phyloP scores from a whole-genome alignment of 2,113 vertebrate species.

The Percina caprodes region DNA sequence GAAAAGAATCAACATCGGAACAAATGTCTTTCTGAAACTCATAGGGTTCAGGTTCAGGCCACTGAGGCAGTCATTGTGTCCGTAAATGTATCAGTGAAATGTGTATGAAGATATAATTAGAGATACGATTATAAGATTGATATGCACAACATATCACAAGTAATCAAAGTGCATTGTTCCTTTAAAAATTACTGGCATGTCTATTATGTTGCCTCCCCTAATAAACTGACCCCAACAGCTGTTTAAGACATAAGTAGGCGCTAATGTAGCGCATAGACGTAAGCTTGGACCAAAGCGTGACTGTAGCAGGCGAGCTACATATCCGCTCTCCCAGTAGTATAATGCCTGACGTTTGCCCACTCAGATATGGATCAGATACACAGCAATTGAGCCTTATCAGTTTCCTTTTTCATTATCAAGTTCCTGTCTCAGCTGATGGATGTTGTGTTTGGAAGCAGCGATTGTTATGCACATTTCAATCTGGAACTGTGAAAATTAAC shows the following conservation, averaged over 20 bases:
- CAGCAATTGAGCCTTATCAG: constrained; percentile 74
- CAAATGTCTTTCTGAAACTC: background rate
- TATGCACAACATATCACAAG: background rate
- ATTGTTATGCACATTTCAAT: constrained; percentile 41
- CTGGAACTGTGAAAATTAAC: constrained; percentile 30
- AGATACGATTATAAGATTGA: background rate
- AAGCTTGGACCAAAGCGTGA: constrained; percentile 23
- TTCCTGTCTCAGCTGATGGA: constrained; percentile 61
- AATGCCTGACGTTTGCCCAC: constrained; percentile 60
- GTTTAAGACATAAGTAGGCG: constrained; percentile 34
- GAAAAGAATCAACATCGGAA: background rate
- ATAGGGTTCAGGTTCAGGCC: background rate
- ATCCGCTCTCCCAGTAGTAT: constrained; percentile 40
- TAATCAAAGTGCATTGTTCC: constrained; percentile 48
- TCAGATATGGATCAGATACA: constrained; percentile 67
- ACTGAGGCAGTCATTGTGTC: background rate
- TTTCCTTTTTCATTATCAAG: constrained; percentile 67
- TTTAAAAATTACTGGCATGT: background rate
- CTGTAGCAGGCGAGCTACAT: constrained; percentile 3
- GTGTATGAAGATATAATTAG: background rate
- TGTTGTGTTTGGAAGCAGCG: constrained; percentile 33
- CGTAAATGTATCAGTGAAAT: background rate
- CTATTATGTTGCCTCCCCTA: background rate
- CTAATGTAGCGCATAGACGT: background rate
- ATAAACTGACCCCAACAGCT: constrained; percentile 48